phyloP scores from a whole-genome alignment of 1,140 invertebrate species.

The Tigriopus japonicus region DNA sequence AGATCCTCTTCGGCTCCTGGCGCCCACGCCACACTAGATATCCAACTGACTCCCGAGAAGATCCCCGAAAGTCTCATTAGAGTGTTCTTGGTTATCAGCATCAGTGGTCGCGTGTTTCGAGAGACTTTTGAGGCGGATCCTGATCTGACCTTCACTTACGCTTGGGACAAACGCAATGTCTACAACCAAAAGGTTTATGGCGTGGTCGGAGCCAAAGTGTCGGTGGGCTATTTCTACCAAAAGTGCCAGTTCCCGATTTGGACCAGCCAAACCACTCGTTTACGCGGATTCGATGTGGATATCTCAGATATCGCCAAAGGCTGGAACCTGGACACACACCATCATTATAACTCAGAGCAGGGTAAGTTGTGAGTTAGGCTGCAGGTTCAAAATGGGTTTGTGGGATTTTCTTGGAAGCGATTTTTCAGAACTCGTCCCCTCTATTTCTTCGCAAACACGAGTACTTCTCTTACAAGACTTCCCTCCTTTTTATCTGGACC shows the following conservation, averaged over 20 bases:
- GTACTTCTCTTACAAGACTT: too few relatives aligned
- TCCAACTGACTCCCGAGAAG: slow-evolving; percentile 60
- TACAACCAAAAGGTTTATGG: slow-evolving; percentile 71
- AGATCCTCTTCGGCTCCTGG: slow-evolving; percentile 77
- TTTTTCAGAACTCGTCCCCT: too few relatives aligned
- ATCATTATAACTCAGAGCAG: slow-evolving; percentile 85
- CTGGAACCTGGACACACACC: slow-evolving; percentile 93
- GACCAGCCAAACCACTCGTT: slow-evolving; percentile 74
- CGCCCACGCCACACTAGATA: slow-evolving; percentile 73
- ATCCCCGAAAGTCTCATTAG: slow-evolving; percentile 58
- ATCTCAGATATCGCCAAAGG: slow-evolving; percentile 80
- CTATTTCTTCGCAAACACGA: too few relatives aligned
- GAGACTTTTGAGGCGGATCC: slow-evolving; percentile 88
- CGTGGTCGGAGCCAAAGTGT: slow-evolving; percentile 58
- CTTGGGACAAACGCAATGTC: slow-evolving; percentile 89
- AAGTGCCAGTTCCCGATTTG: slow-evolving; percentile 68
- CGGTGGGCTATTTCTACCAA: slow-evolving; percentile 81
- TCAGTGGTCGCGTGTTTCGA: slow-evolving; percentile 27
- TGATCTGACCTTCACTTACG: slow-evolving; percentile 78
- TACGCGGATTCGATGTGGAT: slow-evolving; percentile 91
- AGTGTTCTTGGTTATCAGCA: slow-evolving; percentile 43
- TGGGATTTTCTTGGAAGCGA: too few relatives aligned
- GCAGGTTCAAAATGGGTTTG: too few relatives aligned
- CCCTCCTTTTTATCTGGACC: too few relatives aligned
- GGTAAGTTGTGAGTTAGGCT: slow-evolving; percentile 31